Conservation (phyloP, 2,113 vertebrate species). For the Camelus dromedarius region DNA sequence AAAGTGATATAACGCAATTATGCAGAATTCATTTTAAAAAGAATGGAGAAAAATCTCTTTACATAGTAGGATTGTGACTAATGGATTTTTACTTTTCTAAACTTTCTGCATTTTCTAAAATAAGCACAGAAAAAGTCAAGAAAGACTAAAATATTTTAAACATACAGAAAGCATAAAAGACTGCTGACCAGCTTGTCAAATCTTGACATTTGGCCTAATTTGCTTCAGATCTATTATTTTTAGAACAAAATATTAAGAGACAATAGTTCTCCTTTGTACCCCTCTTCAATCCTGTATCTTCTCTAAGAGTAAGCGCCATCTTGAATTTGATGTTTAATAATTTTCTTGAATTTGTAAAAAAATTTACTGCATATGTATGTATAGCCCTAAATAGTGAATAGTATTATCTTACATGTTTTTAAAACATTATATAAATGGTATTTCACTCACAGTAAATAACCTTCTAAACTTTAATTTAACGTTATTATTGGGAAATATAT, state of each 20-base stretch:
- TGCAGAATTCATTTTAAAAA: not conserved
- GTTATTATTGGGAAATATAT: not conserved
- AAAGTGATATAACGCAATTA: not conserved
- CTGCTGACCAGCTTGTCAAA: not conserved
- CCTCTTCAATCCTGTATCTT: not conserved
- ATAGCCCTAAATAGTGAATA: not conserved
- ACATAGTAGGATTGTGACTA: not conserved
- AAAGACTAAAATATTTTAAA: slow-evolving; percentile 35
- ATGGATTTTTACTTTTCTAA: not conserved
- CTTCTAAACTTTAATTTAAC: not conserved
- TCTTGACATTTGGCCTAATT: slow-evolving; percentile 39
- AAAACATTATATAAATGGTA: not conserved
- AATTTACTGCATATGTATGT: not conserved
- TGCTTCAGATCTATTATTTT: slow-evolving; percentile 5
- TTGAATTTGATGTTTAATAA: slow-evolving; percentile 11
- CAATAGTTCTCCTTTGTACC: not conserved
- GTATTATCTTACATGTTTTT: not conserved
- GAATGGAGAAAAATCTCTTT: not conserved
- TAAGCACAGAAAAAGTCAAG: slow-evolving; percentile 1
- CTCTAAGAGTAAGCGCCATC: not conserved
- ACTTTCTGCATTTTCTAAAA: slow-evolving; percentile 21
- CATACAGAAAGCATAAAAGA: not conserved
- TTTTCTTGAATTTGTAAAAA: slow-evolving; percentile 10
- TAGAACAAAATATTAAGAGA: slow-evolving; percentile 46
- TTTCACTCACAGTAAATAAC: not conserved